Evolutionary conservation across 2,888 invertebrate genomes (phyloP).

Genomic region (Cantharis flavilabris): DNA sequence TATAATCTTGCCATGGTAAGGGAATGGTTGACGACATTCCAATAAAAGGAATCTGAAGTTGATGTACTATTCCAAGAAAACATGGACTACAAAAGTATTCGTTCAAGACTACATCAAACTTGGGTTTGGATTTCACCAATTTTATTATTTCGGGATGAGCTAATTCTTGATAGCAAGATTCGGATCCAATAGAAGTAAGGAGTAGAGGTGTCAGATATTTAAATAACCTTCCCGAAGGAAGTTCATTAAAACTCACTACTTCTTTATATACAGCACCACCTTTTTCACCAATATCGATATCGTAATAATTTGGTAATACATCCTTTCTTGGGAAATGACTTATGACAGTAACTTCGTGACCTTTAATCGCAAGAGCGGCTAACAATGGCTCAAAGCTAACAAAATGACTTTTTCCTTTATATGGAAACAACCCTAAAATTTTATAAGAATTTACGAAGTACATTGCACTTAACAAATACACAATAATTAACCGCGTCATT

Average conservation of each 20-base stretch:
- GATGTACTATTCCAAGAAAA: slow-evolving; percentile 65
- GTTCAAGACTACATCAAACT: slow-evolving; percentile 67
- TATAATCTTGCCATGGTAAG: slow-evolving; percentile 55
- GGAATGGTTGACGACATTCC: slow-evolving; percentile 58
- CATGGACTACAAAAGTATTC: slow-evolving; percentile 75
- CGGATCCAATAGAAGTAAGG: neutral
- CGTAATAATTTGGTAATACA: slow-evolving; percentile 29
- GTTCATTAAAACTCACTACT: neutral
- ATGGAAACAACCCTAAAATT: slow-evolving; percentile 69
- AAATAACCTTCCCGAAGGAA: neutral
- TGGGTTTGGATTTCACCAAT: slow-evolving; percentile 40
- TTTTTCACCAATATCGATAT: slow-evolving; percentile 22
- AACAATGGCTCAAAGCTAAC: slow-evolving; percentile 66
- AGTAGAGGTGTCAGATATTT: neutral
- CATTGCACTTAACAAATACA: neutral
- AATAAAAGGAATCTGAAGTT: slow-evolving; percentile 62
- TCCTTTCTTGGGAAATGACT: slow-evolving; percentile 61
- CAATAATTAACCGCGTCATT: neutral
- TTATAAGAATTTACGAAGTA: slow-evolving; percentile 47
- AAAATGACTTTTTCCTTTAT: slow-evolving; percentile 74
- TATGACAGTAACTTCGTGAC: slow-evolving; percentile 71
- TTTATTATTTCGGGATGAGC: slow-evolving; percentile 36
- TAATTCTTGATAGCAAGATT: slow-evolving; percentile 19
- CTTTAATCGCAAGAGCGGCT: slow-evolving; percentile 63
- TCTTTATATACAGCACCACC: neutral